Evolutionary conservation across 2,888 invertebrate genomes (phyloP).

Genomic region (Leptinotarsa rubiginosa): DNA sequence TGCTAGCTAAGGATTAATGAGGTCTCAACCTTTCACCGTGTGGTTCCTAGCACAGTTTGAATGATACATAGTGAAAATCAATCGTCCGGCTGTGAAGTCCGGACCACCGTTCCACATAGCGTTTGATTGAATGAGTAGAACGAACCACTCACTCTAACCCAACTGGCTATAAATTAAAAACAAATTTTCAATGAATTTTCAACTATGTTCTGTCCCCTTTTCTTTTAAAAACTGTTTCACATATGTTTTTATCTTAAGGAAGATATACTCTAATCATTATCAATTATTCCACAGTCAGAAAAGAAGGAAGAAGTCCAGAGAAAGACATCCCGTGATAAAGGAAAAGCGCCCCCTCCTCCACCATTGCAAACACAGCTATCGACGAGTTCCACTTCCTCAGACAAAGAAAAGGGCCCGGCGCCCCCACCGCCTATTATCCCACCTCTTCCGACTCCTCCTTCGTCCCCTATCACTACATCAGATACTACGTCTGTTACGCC

Average conservation of each 20-base stretch:
- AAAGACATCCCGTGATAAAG: constrained; percentile 68
- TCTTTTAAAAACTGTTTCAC: too few relatives aligned
- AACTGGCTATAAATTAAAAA: too few relatives aligned
- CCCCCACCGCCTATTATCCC: constrained; percentile 49
- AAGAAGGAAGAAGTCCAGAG: constrained; percentile 74
- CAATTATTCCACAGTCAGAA: constrained; percentile 68
- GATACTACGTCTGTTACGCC: constrained; percentile 58
- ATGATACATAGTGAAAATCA: too few relatives aligned
- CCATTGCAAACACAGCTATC: constrained; percentile 59
- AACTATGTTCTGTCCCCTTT: too few relatives aligned
- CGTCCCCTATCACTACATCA: constrained; percentile 63
- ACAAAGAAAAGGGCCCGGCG: constrained; percentile 47
- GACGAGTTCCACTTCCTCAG: constrained; percentile 45
- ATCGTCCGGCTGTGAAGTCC: too few relatives aligned
- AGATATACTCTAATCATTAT: background rate
- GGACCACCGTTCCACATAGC: too few relatives aligned
- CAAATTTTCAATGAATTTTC: too few relatives aligned
- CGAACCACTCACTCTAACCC: too few relatives aligned
- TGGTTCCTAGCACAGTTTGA: too few relatives aligned
- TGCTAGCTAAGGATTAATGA: too few relatives aligned
- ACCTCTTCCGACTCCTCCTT: constrained; percentile 54
- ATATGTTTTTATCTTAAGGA: background rate
- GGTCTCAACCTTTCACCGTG: too few relatives aligned
- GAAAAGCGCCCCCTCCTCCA: constrained; percentile 67
- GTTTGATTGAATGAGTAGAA: too few relatives aligned